Evolutionary conservation across 2,888 invertebrate species (phyloP).

Genomic region (Rhopalosiphum nymphaeae): DNA sequence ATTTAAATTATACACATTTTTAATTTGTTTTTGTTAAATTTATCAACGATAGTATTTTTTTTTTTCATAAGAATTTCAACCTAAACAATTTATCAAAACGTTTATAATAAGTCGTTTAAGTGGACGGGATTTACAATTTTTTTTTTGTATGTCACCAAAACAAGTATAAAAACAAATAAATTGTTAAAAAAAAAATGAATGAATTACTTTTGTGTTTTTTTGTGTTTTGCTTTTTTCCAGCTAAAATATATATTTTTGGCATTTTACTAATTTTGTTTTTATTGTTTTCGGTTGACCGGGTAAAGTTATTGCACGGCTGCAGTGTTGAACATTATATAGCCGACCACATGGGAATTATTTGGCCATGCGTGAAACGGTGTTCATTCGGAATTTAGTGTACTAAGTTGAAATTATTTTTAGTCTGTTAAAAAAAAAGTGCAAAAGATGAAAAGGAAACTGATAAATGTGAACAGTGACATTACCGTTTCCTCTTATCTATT

Average conservation of each 20-base stretch:
- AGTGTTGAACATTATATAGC: slow-evolving; percentile 1
- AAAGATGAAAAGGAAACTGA: slow-evolving; percentile 30
- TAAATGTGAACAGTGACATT: background rate
- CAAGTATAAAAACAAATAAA: background rate
- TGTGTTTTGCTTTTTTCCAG: background rate
- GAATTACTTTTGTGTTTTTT: background rate
- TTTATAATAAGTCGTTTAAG: background rate
- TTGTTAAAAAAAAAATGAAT: background rate
- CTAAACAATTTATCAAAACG: background rate
- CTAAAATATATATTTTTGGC: background rate
- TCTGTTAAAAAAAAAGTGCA: slow-evolving; percentile 19
- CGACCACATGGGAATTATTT: slow-evolving; percentile 35
- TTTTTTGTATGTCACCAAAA: background rate
- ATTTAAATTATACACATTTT: background rate
- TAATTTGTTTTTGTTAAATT: background rate
- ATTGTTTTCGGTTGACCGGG: slow-evolving; percentile 16
- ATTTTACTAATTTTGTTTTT: slow-evolving; percentile 39
- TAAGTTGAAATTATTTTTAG: slow-evolving; percentile 20
- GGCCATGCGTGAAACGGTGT: slow-evolving; percentile 37
- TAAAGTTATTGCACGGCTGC: slow-evolving; percentile 3
- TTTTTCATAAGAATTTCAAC: background rate
- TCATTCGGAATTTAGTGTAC: slow-evolving; percentile 17
- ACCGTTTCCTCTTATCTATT: background rate
- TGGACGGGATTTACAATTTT: background rate
- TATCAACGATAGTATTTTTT: background rate